phyloP scores from a whole-genome alignment of 2,113 vertebrate species.

The Tylochromis polylepis region DNA sequence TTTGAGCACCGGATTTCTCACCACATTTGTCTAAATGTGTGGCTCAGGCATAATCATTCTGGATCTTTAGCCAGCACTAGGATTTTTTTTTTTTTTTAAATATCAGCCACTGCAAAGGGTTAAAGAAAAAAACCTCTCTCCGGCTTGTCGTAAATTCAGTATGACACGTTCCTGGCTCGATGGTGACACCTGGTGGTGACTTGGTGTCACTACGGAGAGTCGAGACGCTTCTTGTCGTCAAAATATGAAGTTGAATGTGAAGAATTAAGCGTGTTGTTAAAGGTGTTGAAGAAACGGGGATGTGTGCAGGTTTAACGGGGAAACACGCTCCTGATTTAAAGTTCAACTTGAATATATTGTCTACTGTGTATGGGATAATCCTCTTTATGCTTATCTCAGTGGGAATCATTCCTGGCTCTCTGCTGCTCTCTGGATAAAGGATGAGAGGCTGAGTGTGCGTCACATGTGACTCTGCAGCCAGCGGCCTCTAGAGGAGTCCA shows the following conservation, averaged over 20 bases:
- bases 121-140: neutral
- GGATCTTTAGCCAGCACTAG: neutral
- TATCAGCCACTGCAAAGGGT: neutral
- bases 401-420: neutral
- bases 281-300: neutral
- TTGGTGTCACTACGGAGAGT: neutral
- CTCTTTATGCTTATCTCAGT: neutral
- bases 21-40: neutral
- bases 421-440: neutral
- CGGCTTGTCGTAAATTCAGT: neutral
- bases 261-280: neutral
- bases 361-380: neutral
- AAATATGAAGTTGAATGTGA: neutral
- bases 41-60: neutral
- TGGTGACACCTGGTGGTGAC: slow-evolving; percentile 39
- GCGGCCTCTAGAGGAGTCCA: neutral
- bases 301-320: neutral
- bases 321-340: neutral
- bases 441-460: neutral
- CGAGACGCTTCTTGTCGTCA: fast-evolving
- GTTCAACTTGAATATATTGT: neutral
- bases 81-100: neutral
- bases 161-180: neutral
- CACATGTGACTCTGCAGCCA: neutral
- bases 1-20: neutral